Conservation (phyloP, 2,113 vertebrate species). For the Paraplagusia blochii region DNA sequence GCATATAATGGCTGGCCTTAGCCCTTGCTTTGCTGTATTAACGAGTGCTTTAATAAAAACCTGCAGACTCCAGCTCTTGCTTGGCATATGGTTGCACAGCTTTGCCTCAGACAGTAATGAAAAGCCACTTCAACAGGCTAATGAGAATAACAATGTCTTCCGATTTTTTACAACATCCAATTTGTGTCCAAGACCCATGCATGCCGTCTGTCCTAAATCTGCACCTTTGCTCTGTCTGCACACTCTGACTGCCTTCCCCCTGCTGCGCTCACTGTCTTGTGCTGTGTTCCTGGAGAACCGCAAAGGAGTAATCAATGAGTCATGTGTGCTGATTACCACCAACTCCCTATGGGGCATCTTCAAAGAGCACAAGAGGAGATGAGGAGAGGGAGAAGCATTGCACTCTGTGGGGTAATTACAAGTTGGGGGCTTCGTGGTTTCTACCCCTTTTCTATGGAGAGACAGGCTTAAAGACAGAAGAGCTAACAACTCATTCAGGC, state of each 20-base stretch:
- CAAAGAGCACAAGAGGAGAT: slow-evolving; percentile 61
- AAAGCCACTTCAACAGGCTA: slow-evolving; percentile 30
- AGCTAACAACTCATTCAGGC: slow-evolving; percentile 64
- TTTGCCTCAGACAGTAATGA: slow-evolving; percentile 40
- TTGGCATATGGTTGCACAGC: slow-evolving; percentile 19
- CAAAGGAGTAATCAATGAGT: slow-evolving; percentile 68
- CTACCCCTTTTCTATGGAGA: slow-evolving; percentile 48
- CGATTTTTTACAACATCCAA: slow-evolving; percentile 44
- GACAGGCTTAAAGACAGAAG: slow-evolving; percentile 60
- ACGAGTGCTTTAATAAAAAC: slow-evolving; percentile 28
- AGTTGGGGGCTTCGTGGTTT: slow-evolving; percentile 55
- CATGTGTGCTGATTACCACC: slow-evolving; percentile 66
- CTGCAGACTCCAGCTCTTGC: slow-evolving; percentile 6
- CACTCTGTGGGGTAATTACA: slow-evolving; percentile 71
- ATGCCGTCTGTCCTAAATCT: slow-evolving; percentile 23
- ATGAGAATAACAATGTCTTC: slow-evolving; percentile 31
- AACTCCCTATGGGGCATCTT: slow-evolving; percentile 66
- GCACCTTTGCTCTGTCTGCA: slow-evolving; percentile 22
- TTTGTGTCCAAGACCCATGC: slow-evolving; percentile 27
- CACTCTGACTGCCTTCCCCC: slow-evolving; percentile 36
- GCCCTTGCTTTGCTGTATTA: slow-evolving; percentile 29
- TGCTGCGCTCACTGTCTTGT: slow-evolving; percentile 39
- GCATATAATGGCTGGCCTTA: slow-evolving; percentile 7
- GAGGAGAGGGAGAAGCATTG: slow-evolving; percentile 47
- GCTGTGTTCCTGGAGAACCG: slow-evolving; percentile 60